These are phyloP conservation scores for Zaprionus bogoriensis DNA, from an alignment of 2,888 invertebrate species.

Conservation along the genomic window DNA sequence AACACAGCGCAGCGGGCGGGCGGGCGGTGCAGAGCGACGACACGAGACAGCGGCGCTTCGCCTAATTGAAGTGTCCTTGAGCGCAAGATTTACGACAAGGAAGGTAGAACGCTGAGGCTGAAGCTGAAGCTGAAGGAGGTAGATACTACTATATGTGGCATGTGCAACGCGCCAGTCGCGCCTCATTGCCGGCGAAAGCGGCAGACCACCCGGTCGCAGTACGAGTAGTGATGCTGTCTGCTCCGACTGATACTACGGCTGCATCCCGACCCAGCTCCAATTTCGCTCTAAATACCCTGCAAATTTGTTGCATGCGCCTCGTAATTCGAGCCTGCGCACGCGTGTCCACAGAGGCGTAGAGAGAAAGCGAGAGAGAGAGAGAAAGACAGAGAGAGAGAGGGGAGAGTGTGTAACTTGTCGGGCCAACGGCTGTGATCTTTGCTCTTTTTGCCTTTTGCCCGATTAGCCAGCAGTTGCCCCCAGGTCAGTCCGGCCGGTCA, in stretches of 20 bases:
- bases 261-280: slow-evolving; percentile 53
- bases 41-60: slow-evolving; percentile 61
- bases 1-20: slow-evolving; percentile 34
- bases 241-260: slow-evolving; percentile 10
- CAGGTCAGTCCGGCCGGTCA: slow-evolving; percentile 33
- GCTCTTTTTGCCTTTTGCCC: slow-evolving; percentile 30
- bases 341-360: no score
- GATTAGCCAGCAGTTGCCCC: slow-evolving; percentile 42
- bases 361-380: no score
- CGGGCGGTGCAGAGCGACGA: slow-evolving; percentile 35
- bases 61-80: slow-evolving; percentile 70
- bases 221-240: slow-evolving; percentile 29
- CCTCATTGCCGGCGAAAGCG: slow-evolving; percentile 50
- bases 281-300: slow-evolving; percentile 19
- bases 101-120: no score
- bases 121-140: slow-evolving; percentile 27
- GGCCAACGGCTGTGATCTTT: slow-evolving; percentile 72
- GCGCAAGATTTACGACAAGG: slow-evolving; percentile 47
- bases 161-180: slow-evolving; percentile 11
- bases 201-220: slow-evolving; percentile 36
- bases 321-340: slow-evolving; percentile 65
- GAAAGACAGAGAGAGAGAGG: no score
- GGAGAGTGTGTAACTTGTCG: no score
- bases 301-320: slow-evolving; percentile 34
- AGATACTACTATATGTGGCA: slow-evolving; percentile 5